A percentile compares a stretch with the other conserved stretches of the same genome.
These are phyloP conservation scores for Cephus spinipes DNA, from an alignment of 2,888 invertebrate genomes.

Conservation along the genomic window DNA sequence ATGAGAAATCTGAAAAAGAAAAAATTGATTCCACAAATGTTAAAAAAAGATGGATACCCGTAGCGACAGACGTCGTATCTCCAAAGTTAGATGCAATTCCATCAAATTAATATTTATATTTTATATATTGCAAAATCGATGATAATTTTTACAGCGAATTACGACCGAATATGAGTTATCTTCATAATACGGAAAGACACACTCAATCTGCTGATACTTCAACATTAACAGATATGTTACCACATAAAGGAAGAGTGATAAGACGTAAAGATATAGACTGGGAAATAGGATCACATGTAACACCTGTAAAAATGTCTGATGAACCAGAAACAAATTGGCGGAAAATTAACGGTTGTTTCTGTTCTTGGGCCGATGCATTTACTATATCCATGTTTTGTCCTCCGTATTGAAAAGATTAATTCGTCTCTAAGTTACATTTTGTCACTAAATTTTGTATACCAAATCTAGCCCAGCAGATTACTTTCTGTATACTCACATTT, in stretches of 20 bases:
- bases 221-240: slow-evolving; percentile 34
- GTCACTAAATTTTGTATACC: neutral
- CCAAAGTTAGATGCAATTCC: slow-evolving; percentile 21
- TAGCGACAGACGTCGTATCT: slow-evolving; percentile 27
- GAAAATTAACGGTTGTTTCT: slow-evolving; percentile 28
- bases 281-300: slow-evolving; percentile 27
- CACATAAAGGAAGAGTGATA: slow-evolving; percentile 29
- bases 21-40: slow-evolving; percentile 25
- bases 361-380: slow-evolving; percentile 29
- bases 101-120: neutral
- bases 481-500: slow-evolving; percentile 15
- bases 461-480: neutral
- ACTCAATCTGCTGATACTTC: slow-evolving; percentile 30
- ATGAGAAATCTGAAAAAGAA: slow-evolving; percentile 9
- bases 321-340: slow-evolving; percentile 27
- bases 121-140: neutral
- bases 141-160: slow-evolving; percentile 15
- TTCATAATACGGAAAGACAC: slow-evolving; percentile 26
- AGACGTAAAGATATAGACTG: slow-evolving; percentile 32
- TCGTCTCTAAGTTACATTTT: neutral
- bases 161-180: slow-evolving; percentile 29
- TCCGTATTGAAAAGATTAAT: slow-evolving; percentile 18
- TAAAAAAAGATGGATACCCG: slow-evolving; percentile 31
- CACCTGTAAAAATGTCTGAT: slow-evolving; percentile 31
- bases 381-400: slow-evolving; percentile 23